Percentiles rank a stretch among this genome's conserved stretches.
phyloP scores from a whole-genome alignment of 2,797 vertebrate genomes.

The Leuciscus waleckii region DNA sequence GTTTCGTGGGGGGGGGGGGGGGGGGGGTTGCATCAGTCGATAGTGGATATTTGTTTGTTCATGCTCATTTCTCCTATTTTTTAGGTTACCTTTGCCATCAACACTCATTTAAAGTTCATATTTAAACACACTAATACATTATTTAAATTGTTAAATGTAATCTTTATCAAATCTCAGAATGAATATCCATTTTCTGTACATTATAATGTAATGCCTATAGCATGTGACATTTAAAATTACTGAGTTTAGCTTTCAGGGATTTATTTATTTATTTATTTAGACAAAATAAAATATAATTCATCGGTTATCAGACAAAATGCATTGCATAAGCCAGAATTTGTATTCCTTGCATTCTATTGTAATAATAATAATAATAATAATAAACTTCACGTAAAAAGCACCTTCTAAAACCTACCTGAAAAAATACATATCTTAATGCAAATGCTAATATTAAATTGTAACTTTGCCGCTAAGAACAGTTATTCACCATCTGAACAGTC shows the following conservation, averaged over 20 bases:
- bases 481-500: constrained; percentile 24
- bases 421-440: neutral
- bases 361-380: neutral
- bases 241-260: neutral
- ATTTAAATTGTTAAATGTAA: neutral
- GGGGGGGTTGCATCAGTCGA: neutral
- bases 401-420: neutral
- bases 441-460: neutral
- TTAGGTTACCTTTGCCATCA: neutral
- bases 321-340: neutral
- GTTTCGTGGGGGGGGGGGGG: too few species aligned
- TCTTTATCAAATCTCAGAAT: neutral
- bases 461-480: constrained; percentile 48
- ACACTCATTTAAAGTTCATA: neutral
- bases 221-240: neutral
- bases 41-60: neutral
- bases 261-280: neutral
- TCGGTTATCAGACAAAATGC: neutral
- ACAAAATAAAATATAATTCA: neutral
- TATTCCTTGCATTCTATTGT: neutral
- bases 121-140: neutral
- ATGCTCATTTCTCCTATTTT: neutral
- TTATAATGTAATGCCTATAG: neutral
- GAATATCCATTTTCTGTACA: neutral
- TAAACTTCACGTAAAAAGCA: neutral